Conservation (phyloP, 2,113 vertebrate species). For the Passer domesticus region DNA sequence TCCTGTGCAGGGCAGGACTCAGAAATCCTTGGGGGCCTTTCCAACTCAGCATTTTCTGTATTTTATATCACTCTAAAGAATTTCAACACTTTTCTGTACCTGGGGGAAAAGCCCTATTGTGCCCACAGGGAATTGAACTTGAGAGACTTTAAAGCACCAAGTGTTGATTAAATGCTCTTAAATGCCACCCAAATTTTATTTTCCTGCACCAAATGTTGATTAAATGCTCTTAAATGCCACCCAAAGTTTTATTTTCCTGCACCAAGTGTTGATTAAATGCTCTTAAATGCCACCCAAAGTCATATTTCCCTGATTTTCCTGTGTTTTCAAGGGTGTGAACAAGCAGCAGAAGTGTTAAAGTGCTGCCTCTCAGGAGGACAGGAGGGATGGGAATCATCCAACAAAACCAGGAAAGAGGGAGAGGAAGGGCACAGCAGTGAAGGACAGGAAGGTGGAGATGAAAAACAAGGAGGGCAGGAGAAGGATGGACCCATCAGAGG, state of each 20-base stretch:
- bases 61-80: accelerated
- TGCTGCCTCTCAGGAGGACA: not conserved
- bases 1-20: not conserved
- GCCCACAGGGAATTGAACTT: not conserved
- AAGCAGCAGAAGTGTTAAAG: not conserved
- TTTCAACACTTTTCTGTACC: not conserved
- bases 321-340: not conserved
- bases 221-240: not conserved
- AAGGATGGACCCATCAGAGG: not conserved
- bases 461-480: conserved; percentile 26
- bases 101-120: accelerated
- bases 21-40: not conserved
- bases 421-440: conserved; percentile 24
- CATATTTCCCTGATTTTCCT: accelerated
- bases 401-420: conserved; percentile 51
- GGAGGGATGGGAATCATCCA: not conserved
- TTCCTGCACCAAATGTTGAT: not conserved
- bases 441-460: conserved; percentile 36
- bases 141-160: not conserved
- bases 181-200: not conserved
- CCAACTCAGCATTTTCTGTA: not conserved
- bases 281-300: not conserved
- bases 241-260: not conserved
- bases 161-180: not conserved
- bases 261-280: not conserved